Percentiles rank a stretch among this genome's conserved stretches.
phyloP scores from a whole-genome alignment of 1,140 invertebrate genomes.

The Gryon sp. region DNA sequence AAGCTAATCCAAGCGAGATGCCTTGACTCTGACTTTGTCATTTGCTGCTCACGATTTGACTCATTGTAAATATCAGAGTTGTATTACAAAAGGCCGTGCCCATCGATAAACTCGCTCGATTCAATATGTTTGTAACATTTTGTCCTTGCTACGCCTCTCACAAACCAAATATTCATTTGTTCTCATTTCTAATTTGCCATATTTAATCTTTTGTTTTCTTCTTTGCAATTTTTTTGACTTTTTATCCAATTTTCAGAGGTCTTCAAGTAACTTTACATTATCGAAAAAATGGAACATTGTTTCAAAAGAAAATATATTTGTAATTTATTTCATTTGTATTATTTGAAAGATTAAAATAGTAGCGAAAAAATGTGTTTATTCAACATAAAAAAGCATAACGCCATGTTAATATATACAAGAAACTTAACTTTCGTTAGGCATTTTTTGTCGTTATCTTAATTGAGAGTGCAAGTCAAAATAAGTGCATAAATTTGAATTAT shows the following conservation, averaged over 20 bases:
- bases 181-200: conserved; percentile 7
- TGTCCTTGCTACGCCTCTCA: background rate
- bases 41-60: conserved; percentile 20
- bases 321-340: no score
- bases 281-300: no score
- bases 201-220: background rate
- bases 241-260: no score
- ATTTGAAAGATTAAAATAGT: no score
- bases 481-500: conserved; percentile 5
- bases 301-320: no score
- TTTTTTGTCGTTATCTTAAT: background rate
- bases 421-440: background rate
- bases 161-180: conserved; percentile 5
- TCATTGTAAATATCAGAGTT: conserved; percentile 35
- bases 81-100: conserved; percentile 12
- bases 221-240: no score
- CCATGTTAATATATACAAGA: no score
- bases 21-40: conserved; percentile 32
- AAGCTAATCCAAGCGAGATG: conserved; percentile 19
- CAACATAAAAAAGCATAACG: background rate
- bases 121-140: background rate
- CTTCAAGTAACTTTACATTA: no score
- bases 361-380: background rate
- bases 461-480: conserved; percentile 3
- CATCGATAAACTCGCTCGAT: conserved; percentile 8